A percentile compares a stretch with the other conserved stretches of the same genome.
Conservation (phyloP, 2,113 vertebrate genomes). For the Platysternon megacephalum region DNA sequence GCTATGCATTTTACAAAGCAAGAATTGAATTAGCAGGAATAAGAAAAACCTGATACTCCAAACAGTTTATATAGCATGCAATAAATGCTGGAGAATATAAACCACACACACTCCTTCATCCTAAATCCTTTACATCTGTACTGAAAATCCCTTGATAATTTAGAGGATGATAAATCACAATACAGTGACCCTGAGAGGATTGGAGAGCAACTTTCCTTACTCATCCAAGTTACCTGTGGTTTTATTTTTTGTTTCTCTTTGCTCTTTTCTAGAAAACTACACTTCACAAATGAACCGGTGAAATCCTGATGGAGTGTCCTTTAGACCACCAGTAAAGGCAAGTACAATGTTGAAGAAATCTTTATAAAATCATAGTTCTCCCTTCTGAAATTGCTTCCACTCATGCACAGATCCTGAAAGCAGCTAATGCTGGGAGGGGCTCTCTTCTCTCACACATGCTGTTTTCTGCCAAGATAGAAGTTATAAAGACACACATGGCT, state of each 20-base stretch:
- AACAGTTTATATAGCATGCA: neutral
- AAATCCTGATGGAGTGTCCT: neutral
- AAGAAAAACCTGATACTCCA: neutral
- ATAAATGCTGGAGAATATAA: neutral
- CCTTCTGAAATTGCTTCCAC: neutral
- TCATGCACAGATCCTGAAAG: neutral
- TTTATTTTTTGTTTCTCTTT: neutral
- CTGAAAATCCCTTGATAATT: neutral
- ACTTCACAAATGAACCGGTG: neutral
- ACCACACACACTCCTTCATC: neutral
- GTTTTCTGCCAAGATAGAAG: neutral
- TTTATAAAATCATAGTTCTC: neutral
- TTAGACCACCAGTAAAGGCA: neutral
- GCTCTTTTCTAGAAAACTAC: neutral
- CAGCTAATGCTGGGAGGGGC: neutral
- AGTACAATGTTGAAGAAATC: neutral
- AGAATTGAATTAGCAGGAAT: neutral
- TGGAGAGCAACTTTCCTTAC: neutral
- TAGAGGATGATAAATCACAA: neutral
- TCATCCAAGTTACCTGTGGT: neutral
- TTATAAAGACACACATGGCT: neutral
- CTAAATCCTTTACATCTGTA: neutral
- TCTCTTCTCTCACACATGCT: neutral
- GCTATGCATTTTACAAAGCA: neutral
- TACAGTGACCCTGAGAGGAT: neutral